Evolutionary conservation across 2,113 vertebrate genomes (phyloP).

Genomic region (Toxostoma redivivum): DNA sequence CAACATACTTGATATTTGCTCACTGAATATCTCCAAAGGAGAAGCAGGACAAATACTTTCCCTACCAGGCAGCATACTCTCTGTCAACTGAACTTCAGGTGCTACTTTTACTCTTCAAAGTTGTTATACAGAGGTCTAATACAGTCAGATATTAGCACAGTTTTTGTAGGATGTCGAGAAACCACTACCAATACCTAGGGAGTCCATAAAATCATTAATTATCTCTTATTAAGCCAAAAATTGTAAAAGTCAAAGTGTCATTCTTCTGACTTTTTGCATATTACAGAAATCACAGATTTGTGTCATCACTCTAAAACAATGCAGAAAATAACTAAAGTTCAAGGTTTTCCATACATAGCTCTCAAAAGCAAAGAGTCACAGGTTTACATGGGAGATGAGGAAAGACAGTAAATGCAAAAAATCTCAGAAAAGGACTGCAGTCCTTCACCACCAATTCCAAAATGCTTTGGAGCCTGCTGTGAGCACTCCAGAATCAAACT

Average conservation of each 20-base stretch:
- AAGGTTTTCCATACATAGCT: background rate
- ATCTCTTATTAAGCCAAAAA: background rate
- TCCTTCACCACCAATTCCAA: background rate
- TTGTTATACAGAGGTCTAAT: background rate
- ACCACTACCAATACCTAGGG: background rate
- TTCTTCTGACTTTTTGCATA: background rate
- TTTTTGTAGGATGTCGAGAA: background rate
- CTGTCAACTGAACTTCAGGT: background rate
- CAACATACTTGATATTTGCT: background rate
- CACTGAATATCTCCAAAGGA: background rate
- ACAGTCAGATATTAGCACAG: background rate
- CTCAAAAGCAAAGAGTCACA: background rate
- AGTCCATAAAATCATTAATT: background rate
- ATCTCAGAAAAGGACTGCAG: background rate
- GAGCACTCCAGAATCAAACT: background rate
- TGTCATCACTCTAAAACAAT: background rate
- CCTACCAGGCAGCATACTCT: background rate
- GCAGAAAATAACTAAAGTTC: background rate
- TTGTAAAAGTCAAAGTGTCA: background rate
- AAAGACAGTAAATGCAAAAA: background rate
- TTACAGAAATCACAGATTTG: background rate
- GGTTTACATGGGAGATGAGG: background rate
- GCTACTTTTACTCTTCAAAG: background rate
- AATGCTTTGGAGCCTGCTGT: background rate
- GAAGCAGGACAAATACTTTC: background rate